Evolutionary conservation across 2,797 vertebrate species (phyloP), one percentile per base, ranked within the genome.

Genomic region (Sylvia borin): DNA sequence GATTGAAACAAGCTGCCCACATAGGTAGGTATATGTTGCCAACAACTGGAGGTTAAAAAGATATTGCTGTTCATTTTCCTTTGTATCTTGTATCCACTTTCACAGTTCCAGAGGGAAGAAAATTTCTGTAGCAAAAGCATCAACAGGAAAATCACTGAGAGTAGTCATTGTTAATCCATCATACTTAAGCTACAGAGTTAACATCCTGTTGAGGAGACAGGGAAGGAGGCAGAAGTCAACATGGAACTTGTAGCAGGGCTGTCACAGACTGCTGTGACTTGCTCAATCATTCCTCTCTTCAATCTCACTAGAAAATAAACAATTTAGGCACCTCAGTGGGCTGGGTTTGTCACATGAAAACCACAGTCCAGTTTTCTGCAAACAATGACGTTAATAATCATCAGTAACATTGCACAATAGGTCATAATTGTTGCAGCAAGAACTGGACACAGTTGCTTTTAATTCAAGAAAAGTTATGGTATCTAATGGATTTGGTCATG

Each of bases 131-230:
- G 58, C 38, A 76, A 90, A 93, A 89, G 6, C 62, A 75, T 65
- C n/a, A 79, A 53, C 15, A 67, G 62, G 24, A 60, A 62, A 19
- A 64, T 87, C 48, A 26, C 43, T 34, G 62, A 68, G 82, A 51
- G 55, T 3, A 79, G 34, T 42, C 16, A 32, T 45, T 87, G 64
- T 75, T 79, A 76, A 53, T 51, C 79, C 26, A 47, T 58, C 40
- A 54, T 47, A 65, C 27, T 79, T 55, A 66, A 43, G 43, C 40
- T 71, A 40, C 72, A 77, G 55, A 22, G 17, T 58, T 85, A 78
- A 58, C 9, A 31, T 11, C 34, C 42, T 2, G 0, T 8, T 48
- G 47, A 31, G 19, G 34, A 81, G 48, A 55, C 0, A 5, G 27
- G n/a, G 43, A 70, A 16, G 3, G 36, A 8, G 19, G 8, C 53